A percentile compares a stretch with the other conserved stretches of the same genome.
Conservation (phyloP, 2,797 vertebrate genomes). For the Neosilurus hyrtlii region DNA sequence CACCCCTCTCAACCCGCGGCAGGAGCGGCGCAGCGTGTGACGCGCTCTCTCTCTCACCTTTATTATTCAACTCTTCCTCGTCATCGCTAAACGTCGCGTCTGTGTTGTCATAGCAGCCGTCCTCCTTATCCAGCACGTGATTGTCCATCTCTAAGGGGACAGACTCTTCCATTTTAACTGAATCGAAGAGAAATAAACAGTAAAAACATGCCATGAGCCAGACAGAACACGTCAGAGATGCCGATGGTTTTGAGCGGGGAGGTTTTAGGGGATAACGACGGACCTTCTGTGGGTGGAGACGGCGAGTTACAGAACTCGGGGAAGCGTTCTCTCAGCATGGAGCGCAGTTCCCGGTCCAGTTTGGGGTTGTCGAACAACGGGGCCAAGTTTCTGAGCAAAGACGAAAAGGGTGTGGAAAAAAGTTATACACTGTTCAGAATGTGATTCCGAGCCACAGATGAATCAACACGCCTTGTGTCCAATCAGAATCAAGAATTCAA, state of each 20-base stretch:
- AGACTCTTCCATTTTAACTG: constrained; percentile 90
- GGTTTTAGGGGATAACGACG: background rate
- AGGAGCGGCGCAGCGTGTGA: no score
- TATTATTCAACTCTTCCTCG: constrained; percentile 88
- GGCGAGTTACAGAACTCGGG: constrained; percentile 95
- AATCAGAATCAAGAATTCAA: background rate
- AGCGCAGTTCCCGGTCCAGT: constrained; percentile 90
- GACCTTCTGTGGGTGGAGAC: constrained; percentile 90
- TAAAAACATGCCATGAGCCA: background rate
- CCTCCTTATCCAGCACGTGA: constrained; percentile 91
- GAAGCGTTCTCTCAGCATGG: constrained; percentile 94
- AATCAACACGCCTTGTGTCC: background rate
- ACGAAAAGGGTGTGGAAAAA: background rate
- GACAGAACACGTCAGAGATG: background rate
- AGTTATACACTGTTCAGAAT: no score
- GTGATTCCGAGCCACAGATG: background rate
- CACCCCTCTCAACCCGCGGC: background rate
- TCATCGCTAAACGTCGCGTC: constrained; percentile 95
- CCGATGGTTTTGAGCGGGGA: background rate
- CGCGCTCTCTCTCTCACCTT: constrained; percentile 74
- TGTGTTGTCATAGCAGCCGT: constrained; percentile 89
- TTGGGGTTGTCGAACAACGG: constrained; percentile 98
- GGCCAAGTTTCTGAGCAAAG: constrained; percentile 80
- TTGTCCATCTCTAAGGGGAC: constrained; percentile 90
- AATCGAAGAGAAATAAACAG: background rate